A percentile compares a stretch with the other conserved stretches of the same genome.
phyloP scores from a whole-genome alignment of 2,888 invertebrate genomes.

The Eupithecia vulgata region DNA sequence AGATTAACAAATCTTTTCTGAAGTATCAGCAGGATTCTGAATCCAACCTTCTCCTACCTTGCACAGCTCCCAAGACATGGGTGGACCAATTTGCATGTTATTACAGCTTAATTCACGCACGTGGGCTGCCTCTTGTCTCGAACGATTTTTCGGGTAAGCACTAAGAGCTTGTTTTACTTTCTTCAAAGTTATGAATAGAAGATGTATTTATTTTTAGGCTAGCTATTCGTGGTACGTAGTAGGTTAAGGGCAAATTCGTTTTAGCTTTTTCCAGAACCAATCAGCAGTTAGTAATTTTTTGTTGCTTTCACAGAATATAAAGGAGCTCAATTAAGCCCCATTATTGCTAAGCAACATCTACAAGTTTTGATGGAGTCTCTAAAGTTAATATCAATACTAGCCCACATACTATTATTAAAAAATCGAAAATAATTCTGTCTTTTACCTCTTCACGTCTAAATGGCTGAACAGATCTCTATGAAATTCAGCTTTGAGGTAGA shows the following conservation, averaged over 20 bases:
- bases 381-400: too few species aligned
- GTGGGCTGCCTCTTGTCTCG: conserved; percentile 58
- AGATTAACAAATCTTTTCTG: background rate
- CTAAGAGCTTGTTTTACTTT: conserved; percentile 2
- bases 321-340: too few species aligned
- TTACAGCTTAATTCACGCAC: conserved; percentile 67
- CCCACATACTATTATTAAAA: too few species aligned
- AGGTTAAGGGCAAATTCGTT: background rate
- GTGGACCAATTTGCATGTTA: conserved; percentile 74
- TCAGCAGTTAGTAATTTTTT: too few species aligned
- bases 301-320: too few species aligned
- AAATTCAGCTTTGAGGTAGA: too few species aligned
- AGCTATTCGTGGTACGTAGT: background rate
- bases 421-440: too few species aligned
- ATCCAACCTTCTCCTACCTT: conserved; percentile 45
- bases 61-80: conserved; percentile 52
- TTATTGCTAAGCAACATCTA: too few species aligned
- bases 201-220: background rate
- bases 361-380: too few species aligned
- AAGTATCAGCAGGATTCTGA: background rate
- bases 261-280: too few species aligned
- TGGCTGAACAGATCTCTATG: too few species aligned
- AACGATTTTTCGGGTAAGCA: conserved; percentile 54
- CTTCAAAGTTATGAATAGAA: conserved; percentile 5
- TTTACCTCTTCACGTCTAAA: too few species aligned